Conservation (phyloP, 1,140 invertebrate species). For the Mactra quadrangularis region DNA sequence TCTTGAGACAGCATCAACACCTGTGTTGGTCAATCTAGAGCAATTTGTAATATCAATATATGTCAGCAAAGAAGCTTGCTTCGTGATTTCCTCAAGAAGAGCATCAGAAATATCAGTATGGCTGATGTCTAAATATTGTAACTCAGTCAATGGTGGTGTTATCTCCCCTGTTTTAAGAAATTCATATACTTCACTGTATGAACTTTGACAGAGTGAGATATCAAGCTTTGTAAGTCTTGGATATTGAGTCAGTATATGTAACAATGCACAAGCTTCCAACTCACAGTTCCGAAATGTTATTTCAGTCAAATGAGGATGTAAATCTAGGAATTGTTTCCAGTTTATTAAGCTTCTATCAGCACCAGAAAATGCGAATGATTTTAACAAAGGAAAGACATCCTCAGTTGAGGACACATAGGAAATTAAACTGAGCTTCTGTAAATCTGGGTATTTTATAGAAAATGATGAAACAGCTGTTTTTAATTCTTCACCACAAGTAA, state of each 20-base stretch:
- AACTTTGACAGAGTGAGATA: not conserved
- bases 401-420: slow-evolving; percentile 3
- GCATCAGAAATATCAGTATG: slow-evolving; percentile 42
- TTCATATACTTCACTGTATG: not conserved
- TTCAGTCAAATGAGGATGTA: not conserved
- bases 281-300: slow-evolving; percentile 3
- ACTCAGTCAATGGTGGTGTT: not conserved
- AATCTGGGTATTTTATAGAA: slow-evolving; percentile 38
- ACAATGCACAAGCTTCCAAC: not conserved
- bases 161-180: not conserved
- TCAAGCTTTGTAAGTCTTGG: not conserved
- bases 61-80: slow-evolving; percentile 30
- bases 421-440: slow-evolving; percentile 44
- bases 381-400: slow-evolving; percentile 7
- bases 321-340: not conserved
- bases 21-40: slow-evolving; percentile 55
- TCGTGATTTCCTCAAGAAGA: slow-evolving; percentile 36
- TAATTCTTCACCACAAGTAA: slow-evolving; percentile 1
- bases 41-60: slow-evolving; percentile 51
- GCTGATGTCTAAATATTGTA: slow-evolving; percentile 1
- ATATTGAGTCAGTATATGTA: slow-evolving; percentile 8
- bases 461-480: slow-evolving; percentile 36
- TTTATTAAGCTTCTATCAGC: not conserved
- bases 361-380: slow-evolving; percentile 16
- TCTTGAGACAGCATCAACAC: slow-evolving; percentile 39